A percentile compares a stretch with the other conserved stretches of the same genome.
Evolutionary conservation across 1,140 invertebrate species (phyloP).

Genomic region (Calliphora vicina): DNA sequence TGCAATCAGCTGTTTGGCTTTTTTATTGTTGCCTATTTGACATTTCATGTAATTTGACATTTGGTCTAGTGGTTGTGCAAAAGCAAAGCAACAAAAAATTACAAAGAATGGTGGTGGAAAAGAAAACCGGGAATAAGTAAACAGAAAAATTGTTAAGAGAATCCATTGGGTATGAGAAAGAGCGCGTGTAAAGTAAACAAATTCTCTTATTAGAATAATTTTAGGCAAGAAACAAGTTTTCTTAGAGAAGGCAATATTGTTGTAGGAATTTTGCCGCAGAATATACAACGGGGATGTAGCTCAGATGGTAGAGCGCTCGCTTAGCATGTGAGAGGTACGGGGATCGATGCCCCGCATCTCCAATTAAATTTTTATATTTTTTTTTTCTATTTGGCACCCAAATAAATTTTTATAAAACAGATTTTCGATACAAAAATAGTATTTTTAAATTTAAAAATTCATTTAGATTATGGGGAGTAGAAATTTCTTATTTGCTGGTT

Average conservation of each 20-base stretch:
- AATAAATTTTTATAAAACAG: not conserved
- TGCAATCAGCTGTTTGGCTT: not conserved
- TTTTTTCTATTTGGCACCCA: not conserved
- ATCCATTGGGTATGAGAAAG: too few relatives aligned
- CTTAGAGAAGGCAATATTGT: too few relatives aligned
- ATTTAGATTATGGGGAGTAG: too few relatives aligned
- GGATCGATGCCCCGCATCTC: slow-evolving; percentile 79
- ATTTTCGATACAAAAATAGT: too few relatives aligned
- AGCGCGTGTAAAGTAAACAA: too few relatives aligned
- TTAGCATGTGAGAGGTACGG: slow-evolving; percentile 84
- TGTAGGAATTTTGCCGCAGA: not conserved
- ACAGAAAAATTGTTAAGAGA: not conserved
- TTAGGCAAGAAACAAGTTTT: not conserved
- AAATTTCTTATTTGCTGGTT: too few relatives aligned
- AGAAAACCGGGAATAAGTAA: not conserved
- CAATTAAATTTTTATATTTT: slow-evolving; percentile 25
- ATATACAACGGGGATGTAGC: slow-evolving; percentile 66
- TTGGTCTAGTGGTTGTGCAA: not conserved
- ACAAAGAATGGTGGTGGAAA: not conserved
- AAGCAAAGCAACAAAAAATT: not conserved
- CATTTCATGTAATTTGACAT: not conserved
- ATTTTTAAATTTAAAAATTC: too few relatives aligned
- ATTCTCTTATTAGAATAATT: too few relatives aligned
- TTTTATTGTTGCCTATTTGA: not conserved
- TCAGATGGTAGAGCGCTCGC: slow-evolving; percentile 85